phyloP scores from a whole-genome alignment of 1,140 invertebrate genomes.

The Leptopilina clavipes region DNA sequence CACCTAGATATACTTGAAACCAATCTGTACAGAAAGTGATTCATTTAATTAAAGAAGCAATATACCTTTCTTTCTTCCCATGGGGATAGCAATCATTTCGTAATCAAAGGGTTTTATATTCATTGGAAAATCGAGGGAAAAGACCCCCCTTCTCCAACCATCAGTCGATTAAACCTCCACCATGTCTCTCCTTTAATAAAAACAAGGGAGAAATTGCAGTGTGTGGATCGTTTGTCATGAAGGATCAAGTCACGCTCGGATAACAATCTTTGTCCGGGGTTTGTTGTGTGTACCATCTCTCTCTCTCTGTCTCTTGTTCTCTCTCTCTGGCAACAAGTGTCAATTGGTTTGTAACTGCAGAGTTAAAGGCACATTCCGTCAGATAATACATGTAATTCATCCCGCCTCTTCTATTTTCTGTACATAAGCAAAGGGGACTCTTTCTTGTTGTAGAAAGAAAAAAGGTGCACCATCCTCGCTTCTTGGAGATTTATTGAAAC shows the following conservation, averaged over 20 bases:
- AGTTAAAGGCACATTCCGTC: background rate
- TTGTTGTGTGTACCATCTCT: background rate
- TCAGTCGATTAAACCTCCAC: background rate
- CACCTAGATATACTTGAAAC: background rate
- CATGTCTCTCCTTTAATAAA: background rate
- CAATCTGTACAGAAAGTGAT: slow-evolving; percentile 17
- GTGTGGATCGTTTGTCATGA: slow-evolving; percentile 3
- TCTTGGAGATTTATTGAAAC: background rate
- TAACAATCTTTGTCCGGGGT: slow-evolving; percentile 5
- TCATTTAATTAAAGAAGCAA: slow-evolving; percentile 28
- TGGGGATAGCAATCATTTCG: background rate
- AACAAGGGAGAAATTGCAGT: slow-evolving; percentile 2
- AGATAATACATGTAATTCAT: slow-evolving; percentile 29
- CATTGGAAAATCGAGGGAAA: background rate
- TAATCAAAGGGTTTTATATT: slow-evolving; percentile 28
- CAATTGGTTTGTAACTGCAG: slow-evolving; percentile 22
- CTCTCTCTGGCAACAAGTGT: slow-evolving; percentile 31
- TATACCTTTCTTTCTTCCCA: background rate
- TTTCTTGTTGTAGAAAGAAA: no score
- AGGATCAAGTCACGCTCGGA: slow-evolving; percentile 13
- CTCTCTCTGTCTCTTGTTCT: no score
- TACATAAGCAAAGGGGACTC: no score
- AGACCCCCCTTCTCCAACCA: no score
- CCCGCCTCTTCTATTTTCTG: background rate
- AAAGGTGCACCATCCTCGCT: no score